These are phyloP conservation scores for Portunus trituberculatus DNA, from an alignment of 1,140 invertebrate genomes.

Conservation along the genomic window DNA sequence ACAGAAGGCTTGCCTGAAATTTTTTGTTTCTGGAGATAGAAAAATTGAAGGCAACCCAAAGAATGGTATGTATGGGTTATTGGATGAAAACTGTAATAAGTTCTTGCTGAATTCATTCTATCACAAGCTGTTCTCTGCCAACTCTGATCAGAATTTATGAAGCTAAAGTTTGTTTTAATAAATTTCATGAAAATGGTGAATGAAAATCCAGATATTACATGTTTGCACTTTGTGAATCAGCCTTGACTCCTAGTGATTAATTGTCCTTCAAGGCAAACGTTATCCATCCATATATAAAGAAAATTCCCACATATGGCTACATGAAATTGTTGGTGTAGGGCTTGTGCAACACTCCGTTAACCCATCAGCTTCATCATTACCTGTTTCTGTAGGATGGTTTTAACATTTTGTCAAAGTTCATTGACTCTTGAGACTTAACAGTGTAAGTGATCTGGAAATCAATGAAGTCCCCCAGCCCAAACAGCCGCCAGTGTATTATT, in stretches of 20 bases:
- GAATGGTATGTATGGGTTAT: slow-evolving; percentile 68
- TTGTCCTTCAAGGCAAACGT: slow-evolving; percentile 9
- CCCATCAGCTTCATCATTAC: slow-evolving; percentile 58
- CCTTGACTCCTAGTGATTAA: not conserved
- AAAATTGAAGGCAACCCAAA: slow-evolving; percentile 50
- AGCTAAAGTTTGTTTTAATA: not conserved
- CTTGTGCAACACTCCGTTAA: slow-evolving; percentile 44
- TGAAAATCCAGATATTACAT: not conserved
- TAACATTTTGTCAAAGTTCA: slow-evolving; percentile 62
- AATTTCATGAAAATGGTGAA: not conserved
- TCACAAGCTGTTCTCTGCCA: not conserved
- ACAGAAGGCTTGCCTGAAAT: slow-evolving; percentile 6
- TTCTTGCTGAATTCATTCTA: slow-evolving; percentile 23
- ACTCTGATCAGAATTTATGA: slow-evolving; percentile 2
- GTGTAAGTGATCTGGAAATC: slow-evolving; percentile 52
- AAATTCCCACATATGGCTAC: slow-evolving; percentile 44
- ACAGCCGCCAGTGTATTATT: slow-evolving; percentile 70
- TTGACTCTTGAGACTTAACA: slow-evolving; percentile 58
- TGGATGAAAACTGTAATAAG: slow-evolving; percentile 48
- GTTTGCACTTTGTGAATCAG: not conserved
- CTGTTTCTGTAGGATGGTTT: slow-evolving; percentile 62
- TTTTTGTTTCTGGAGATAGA: not conserved
- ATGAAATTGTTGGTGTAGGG: slow-evolving; percentile 40
- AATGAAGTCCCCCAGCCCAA: slow-evolving; percentile 66
- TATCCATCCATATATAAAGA: slow-evolving; percentile 53